Base-by-base conservation (phyloP, 2,113 vertebrate species). In the Tonatia bakeri region DNA sequence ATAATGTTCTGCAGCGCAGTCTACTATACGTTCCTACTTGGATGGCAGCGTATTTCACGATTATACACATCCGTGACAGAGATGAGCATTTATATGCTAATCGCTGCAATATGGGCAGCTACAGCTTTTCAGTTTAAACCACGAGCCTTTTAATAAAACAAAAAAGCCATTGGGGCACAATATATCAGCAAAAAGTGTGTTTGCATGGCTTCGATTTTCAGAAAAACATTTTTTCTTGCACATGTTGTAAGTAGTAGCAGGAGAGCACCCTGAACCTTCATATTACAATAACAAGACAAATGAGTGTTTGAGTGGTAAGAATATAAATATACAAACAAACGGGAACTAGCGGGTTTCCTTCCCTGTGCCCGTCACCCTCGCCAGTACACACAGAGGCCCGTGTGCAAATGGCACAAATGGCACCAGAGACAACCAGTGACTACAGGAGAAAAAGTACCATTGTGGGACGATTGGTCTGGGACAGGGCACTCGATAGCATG, bases 71-170 rank as follows among this genome's bases (percentile, higher is more conserved):
- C 81, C 94, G 70, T 75, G 96, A 96, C 97, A 97, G 97, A 97
- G 96, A 98, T 93, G 76, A 98, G 85, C 97, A 98, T 98, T 97
- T 98, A 96, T 97, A 98, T 98, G 97, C 97, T 98, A 98, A 98
- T 98, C 98, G 82, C 91, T 92, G 87, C 94, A 95, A 87, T 90
- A 96, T 36, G 87, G 86, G 82, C 77, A 96, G 95, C 87, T 95
- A 85, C 43, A 92, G 83, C 94, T 92, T 98, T 97, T 97, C 81
- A 95, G 83, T 89, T 87, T 86, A 97, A 97, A 94, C 94, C 93
- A 87, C 91, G 86, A 96, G 96, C 15, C 89, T 98, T 98, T 97
- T 98, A 96, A 98, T 97, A 61, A 64, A 59, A 81, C 95, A 97
- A 97, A 97, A 97, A 96, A 97, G 85, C 65, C 97, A 97, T 97